Evolutionary conservation across 2,113 vertebrate genomes (phyloP).

Genomic region (Chloebia gouldiae): DNA sequence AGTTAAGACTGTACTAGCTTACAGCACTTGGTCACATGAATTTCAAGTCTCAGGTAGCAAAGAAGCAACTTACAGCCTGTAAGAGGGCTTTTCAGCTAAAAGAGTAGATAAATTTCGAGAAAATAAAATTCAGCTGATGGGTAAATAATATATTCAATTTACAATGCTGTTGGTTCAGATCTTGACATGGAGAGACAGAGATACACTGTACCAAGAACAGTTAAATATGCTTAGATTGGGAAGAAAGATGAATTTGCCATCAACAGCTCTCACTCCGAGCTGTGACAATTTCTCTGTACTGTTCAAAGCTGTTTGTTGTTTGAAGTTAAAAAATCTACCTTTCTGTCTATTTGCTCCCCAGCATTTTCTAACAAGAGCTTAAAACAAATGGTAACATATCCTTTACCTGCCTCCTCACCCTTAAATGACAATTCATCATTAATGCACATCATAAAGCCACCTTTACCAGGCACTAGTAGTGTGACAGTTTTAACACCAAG

Average conservation of each 20-base stretch:
- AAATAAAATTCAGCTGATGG: neutral
- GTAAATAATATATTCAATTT: neutral
- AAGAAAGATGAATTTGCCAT: neutral
- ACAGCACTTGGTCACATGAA: neutral
- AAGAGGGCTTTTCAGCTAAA: neutral
- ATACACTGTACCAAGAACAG: neutral
- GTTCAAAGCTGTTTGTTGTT: neutral
- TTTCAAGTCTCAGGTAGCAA: neutral
- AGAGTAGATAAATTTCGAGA: neutral
- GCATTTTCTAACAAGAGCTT: constrained; percentile 34
- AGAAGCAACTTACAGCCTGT: constrained; percentile 4
- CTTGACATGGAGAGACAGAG: neutral
- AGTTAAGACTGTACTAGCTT: neutral
- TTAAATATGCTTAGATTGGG: neutral
- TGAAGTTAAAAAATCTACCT: constrained; percentile 4
- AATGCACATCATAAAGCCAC: constrained; percentile 56
- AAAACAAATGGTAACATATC: neutral
- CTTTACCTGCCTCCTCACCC: constrained; percentile 19
- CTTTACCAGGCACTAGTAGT: constrained; percentile 56
- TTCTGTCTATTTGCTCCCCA: neutral
- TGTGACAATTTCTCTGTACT: neutral
- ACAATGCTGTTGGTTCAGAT: neutral
- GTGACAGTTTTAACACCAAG: constrained; percentile 60
- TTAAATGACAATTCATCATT: constrained; percentile 48
- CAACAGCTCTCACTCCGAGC: neutral